Base-by-base conservation (phyloP, 2,797 vertebrate species). In the Brachyrhaphis roseni region DNA sequence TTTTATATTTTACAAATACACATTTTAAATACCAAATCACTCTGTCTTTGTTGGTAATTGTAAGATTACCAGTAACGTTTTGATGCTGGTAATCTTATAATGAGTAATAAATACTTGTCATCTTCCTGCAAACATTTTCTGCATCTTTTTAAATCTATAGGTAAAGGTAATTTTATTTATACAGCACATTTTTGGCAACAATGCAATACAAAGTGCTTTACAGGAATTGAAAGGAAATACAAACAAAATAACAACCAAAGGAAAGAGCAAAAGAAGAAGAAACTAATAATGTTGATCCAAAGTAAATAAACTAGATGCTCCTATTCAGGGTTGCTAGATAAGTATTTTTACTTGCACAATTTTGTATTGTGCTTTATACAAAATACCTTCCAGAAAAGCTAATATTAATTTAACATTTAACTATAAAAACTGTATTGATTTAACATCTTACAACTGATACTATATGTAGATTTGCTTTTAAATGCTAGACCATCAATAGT, bases 41-140 rank as follows among this genome's bases (percentile, higher is more conserved):
- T 66, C 39, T 64, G 28, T 57, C 5, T 47, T 18, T 47, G 46
- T 4, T 47, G 16, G 16, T 47, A 47, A 47, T 47, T 47, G 46
- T 47, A 47, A 47, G 15, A 18, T 47, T 16, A 47, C 46, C 46
- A 47, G 26, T 1, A 0, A 49, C 0, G 28, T 45, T 82, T 70
- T 57, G 45, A 72, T 46, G 80, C 0, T 8, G 2, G 46, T 43
- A 4, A 79, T 74, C 13, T 51, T 77, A 77, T 12, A 75, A 73
- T 73, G 46, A 47, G 82, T 78, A 87, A 85, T 36, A 51, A 46
- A 53, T 62, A 28, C 11, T 46, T 0, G 2, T 55, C 26, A 55
- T 51, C 55, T 59, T 43, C 70, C 31, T 39, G 7, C 43, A 20
- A 15, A 7, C 57, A n/a, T 2, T 41, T 28, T 62, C 15, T 46